These are phyloP conservation scores for Callorhinus ursinus DNA, from an alignment of 2,113 vertebrate species.

Conservation along the genomic window DNA sequence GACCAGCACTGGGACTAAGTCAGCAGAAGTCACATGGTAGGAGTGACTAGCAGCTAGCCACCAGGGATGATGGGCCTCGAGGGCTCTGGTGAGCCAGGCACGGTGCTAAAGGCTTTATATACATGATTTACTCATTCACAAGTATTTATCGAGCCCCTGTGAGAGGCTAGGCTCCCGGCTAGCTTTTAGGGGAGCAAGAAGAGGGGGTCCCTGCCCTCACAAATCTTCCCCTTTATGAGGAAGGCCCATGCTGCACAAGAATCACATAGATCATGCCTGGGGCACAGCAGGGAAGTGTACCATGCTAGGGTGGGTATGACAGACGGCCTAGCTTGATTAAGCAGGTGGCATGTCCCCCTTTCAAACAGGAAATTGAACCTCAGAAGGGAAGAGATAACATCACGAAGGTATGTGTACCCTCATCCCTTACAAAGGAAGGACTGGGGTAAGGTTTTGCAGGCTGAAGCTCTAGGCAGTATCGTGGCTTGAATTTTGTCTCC, in stretches of 20 bases:
- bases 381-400: background rate
- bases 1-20: background rate
- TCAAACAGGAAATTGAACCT: background rate
- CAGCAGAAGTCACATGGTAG: background rate
- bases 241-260: background rate
- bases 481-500: background rate
- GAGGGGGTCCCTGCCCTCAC: too few species aligned
- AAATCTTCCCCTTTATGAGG: background rate
- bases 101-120: background rate
- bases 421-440: background rate
- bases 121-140: background rate
- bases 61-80: rapidly evolving
- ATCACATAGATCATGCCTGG: background rate
- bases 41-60: background rate
- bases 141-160: background rate
- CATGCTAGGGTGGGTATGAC: too few species aligned
- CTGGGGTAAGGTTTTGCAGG: background rate
- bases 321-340: background rate
- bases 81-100: background rate
- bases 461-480: background rate
- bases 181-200: background rate
- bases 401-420: background rate
- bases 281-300: too few species aligned
- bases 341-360: background rate
- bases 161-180: background rate